phyloP scores from a whole-genome alignment of 2,888 invertebrate species.

The Dinocampus coccinellae region DNA sequence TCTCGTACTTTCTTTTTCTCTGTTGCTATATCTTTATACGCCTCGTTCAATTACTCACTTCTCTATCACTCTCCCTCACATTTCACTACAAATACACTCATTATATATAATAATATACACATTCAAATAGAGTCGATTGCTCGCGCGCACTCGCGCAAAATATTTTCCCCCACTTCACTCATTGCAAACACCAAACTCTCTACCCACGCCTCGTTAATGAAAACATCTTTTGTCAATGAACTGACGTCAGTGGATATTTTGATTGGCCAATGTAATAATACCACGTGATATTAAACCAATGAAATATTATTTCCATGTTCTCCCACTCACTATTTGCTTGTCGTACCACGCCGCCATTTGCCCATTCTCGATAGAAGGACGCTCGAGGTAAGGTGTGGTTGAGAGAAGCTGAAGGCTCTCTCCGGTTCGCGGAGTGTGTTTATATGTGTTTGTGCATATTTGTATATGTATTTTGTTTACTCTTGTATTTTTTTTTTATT shows the following conservation, averaged over 20 bases:
- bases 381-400: conserved; percentile 65
- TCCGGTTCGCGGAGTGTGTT: not conserved
- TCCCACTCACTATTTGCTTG: conserved; percentile 50
- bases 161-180: not conserved
- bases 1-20: too few species aligned
- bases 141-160: not conserved
- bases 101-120: too few species aligned
- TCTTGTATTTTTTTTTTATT: too few species aligned
- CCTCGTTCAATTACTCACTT: too few species aligned
- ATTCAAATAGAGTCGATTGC: not conserved
- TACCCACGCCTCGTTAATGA: conserved; percentile 66
- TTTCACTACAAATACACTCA: too few species aligned
- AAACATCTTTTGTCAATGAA: conserved; percentile 72
- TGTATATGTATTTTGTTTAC: conserved; percentile 3
- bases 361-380: conserved; percentile 64
- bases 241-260: conserved; percentile 68
- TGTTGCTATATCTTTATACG: too few species aligned
- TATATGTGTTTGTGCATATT: conserved; percentile 11
- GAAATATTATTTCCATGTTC: conserved; percentile 14
- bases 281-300: conserved; percentile 70
- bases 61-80: too few species aligned
- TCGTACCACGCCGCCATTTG: conserved; percentile 61
- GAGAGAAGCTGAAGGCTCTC: conserved; percentile 33
- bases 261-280: conserved; percentile 62
- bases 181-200: conserved; percentile 38